A percentile compares a stretch with the other conserved stretches of the same genome.
These are phyloP conservation scores for Tarsius wallacei DNA, from an alignment of 2,797 vertebrate genomes.

Conservation along the genomic window DNA sequence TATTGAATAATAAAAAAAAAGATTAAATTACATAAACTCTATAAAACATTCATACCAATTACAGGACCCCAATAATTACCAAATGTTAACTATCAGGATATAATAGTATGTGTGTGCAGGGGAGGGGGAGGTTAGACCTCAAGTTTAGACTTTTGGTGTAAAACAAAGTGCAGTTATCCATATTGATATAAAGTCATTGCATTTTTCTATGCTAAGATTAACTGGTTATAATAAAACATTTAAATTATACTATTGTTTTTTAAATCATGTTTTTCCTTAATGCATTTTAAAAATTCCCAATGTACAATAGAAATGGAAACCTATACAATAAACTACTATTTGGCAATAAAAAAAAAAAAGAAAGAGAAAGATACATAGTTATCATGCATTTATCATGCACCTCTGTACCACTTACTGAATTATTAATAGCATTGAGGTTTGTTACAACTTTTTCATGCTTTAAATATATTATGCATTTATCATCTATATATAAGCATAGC, in stretches of 20 bases:
- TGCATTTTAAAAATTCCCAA: not conserved
- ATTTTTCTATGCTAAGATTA: not conserved
- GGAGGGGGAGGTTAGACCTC: not conserved
- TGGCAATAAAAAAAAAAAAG: not conserved
- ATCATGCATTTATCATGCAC: not conserved
- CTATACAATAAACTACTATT: not conserved
- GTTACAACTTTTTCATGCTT: not conserved
- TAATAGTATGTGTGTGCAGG: not conserved
- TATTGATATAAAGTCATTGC: not conserved
- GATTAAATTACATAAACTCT: conserved; percentile 6
- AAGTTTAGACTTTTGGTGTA: not conserved
- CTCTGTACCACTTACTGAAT: not conserved
- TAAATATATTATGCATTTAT: not conserved
- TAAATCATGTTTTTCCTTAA: not conserved
- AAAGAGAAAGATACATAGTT: too few species aligned
- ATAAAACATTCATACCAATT: not conserved
- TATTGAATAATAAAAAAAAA: too few species aligned
- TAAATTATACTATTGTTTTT: not conserved
- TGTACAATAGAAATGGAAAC: not conserved
- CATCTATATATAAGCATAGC: not conserved
- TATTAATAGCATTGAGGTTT: conserved; percentile 55
- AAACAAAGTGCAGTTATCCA: not conserved
- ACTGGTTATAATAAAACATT: conserved; percentile 13
- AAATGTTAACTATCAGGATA: conserved; percentile 36
- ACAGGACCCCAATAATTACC: not conserved